Conservation (phyloP, 1,140 invertebrate genomes). For the Laupala kohalensis region DNA sequence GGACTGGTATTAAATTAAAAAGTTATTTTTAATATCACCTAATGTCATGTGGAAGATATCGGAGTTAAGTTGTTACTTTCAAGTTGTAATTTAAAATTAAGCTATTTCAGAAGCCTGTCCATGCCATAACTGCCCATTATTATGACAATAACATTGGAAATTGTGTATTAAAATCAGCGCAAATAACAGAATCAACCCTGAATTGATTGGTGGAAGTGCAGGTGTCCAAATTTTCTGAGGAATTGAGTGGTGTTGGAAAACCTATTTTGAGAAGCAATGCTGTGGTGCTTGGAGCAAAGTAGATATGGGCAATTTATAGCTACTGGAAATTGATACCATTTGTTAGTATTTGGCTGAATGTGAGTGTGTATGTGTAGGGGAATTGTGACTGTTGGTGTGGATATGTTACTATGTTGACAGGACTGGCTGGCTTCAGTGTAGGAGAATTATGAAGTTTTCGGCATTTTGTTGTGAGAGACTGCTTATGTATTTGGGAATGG, state of each 20-base stretch:
- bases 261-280: neutral
- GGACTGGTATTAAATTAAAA: neutral
- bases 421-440: too few species aligned
- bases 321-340: neutral
- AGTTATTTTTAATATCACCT: too few species aligned
- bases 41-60: too few species aligned
- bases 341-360: constrained; percentile 4
- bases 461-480: too few species aligned
- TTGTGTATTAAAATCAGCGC: neutral
- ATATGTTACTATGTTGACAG: too few species aligned
- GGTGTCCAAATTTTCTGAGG: neutral
- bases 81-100: too few species aligned
- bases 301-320: neutral
- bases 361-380: constrained; percentile 1
- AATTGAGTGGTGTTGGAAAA: neutral
- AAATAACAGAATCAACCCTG: neutral
- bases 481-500: too few species aligned
- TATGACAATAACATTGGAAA: neutral
- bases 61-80: too few species aligned
- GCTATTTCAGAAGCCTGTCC: too few species aligned
- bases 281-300: constrained; percentile 1
- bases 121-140: neutral
- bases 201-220: neutral
- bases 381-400: too few species aligned
- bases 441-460: too few species aligned